Percentiles rank a stretch among this genome's conserved stretches.
Evolutionary conservation across 2,888 invertebrate species (phyloP).

Genomic region (Fissipunctia ypsillon): DNA sequence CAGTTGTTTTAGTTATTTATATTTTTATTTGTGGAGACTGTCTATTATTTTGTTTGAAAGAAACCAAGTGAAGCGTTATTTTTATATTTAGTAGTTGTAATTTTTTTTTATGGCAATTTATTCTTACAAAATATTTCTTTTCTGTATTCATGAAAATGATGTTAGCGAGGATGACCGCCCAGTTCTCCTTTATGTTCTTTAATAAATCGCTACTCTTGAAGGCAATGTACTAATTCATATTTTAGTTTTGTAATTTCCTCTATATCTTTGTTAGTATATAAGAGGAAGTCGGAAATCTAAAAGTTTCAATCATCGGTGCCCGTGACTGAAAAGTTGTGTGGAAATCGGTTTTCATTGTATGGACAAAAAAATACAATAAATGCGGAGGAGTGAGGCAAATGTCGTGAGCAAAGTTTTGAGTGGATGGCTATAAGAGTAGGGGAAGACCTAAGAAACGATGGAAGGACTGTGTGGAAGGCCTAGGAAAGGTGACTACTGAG

Average conservation of each 20-base stretch:
- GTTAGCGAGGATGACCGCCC: too few relatives aligned
- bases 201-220: neutral
- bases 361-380: too few relatives aligned
- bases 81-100: conserved; percentile 4
- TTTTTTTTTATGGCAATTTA: neutral
- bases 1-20: neutral
- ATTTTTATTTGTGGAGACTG: neutral
- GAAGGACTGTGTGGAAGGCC: neutral
- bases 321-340: neutral
- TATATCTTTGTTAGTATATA: too few relatives aligned
- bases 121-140: neutral
- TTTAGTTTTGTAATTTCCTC: neutral
- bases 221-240: neutral
- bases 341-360: neutral
- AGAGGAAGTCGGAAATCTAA: neutral
- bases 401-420: neutral
- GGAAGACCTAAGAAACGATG: too few relatives aligned
- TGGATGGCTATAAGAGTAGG: neutral
- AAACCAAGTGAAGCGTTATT: neutral
- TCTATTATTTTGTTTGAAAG: neutral
- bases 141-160: neutral
- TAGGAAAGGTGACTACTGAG: neutral
- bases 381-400: neutral
- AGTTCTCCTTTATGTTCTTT: neutral
- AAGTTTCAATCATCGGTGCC: neutral